phyloP scores from a whole-genome alignment of 1,140 invertebrate genomes.

The Papilio glaucus region DNA sequence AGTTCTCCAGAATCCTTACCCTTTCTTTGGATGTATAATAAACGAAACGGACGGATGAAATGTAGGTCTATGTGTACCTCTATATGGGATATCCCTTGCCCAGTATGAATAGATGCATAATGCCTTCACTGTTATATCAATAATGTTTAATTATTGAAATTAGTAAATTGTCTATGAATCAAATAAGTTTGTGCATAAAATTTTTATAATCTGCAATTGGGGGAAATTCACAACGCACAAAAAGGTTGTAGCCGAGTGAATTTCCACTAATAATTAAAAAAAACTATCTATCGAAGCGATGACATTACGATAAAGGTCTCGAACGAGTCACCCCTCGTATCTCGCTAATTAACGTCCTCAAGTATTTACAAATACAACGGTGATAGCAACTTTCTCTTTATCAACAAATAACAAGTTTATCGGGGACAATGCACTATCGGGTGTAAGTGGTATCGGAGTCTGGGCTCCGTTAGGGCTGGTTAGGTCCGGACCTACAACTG shows the following conservation, averaged over 20 bases:
- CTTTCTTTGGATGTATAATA: too few species aligned
- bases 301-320: constrained; percentile 33
- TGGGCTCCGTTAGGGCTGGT: constrained; percentile 23
- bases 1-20: too few species aligned
- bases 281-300: constrained; percentile 29
- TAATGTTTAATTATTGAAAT: neutral
- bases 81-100: too few species aligned
- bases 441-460: constrained; percentile 43
- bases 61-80: too few species aligned
- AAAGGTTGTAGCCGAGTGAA: neutral
- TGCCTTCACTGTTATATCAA: too few species aligned
- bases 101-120: too few species aligned
- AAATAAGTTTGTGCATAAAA: neutral
- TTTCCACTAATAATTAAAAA: neutral
- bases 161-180: neutral
- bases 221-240: neutral
- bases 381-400: constrained; percentile 56
- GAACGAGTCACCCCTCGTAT: constrained; percentile 44
- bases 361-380: constrained; percentile 53
- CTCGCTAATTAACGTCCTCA: constrained; percentile 43
- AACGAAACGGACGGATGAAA: too few species aligned
- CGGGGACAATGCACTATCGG: constrained; percentile 60
- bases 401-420: constrained; percentile 54
- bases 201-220: neutral
- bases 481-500: neutral